These are phyloP conservation scores for Oegoconia quadripuncta DNA, from an alignment of 2,888 invertebrate genomes.

Conservation along the genomic window DNA sequence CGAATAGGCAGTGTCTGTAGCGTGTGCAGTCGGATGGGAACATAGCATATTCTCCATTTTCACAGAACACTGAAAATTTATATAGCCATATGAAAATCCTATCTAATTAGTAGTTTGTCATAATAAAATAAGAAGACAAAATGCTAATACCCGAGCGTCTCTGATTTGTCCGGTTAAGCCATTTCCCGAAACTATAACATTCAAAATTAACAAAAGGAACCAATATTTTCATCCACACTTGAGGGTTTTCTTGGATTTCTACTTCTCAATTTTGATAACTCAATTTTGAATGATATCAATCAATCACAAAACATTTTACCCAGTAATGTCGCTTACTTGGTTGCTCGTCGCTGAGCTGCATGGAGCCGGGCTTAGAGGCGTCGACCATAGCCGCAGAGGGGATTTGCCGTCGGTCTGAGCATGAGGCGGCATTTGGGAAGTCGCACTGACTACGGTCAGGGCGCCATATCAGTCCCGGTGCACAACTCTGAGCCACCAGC, in stretches of 20 bases:
- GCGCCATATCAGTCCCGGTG: constrained; percentile 87
- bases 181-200: too few relatives aligned
- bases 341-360: constrained; percentile 20
- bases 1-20: constrained; percentile 89
- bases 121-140: too few relatives aligned
- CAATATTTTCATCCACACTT: too few relatives aligned
- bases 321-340: constrained; percentile 28
- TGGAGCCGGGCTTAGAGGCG: constrained; percentile 35
- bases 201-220: too few relatives aligned
- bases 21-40: constrained; percentile 85
- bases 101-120: too few relatives aligned
- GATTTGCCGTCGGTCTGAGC: constrained; percentile 61
- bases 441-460: constrained; percentile 84
- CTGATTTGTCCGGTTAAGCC: too few relatives aligned
- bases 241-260: background rate
- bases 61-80: constrained; percentile 62
- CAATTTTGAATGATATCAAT: background rate
- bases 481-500: constrained; percentile 85
- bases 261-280: too few relatives aligned
- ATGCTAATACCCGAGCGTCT: too few relatives aligned
- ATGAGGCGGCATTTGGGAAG: constrained; percentile 84
- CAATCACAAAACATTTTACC: background rate
- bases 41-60: constrained; percentile 81
- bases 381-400: constrained; percentile 42
- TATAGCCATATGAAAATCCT: background rate